phyloP scores from a whole-genome alignment of 2,797 vertebrate genomes.

The Eulemur albifrons region DNA sequence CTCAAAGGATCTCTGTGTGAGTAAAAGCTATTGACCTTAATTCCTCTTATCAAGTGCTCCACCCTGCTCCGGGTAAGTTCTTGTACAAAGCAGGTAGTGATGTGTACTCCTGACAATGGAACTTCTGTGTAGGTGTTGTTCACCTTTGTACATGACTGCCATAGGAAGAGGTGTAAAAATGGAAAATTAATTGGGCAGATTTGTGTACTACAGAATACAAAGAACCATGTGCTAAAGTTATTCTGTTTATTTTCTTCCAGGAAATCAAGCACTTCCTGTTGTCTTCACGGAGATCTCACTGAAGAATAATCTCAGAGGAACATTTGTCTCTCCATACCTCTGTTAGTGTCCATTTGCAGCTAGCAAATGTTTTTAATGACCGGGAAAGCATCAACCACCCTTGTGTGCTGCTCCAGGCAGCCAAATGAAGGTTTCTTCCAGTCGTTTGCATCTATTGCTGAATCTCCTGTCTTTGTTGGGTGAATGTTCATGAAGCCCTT shows the following conservation, averaged over 20 bases:
- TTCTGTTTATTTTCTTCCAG: slow-evolving; percentile 78
- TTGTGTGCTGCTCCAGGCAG: neutral
- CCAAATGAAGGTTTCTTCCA: neutral
- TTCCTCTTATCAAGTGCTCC: slow-evolving; percentile 28
- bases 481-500: slow-evolving; percentile 61
- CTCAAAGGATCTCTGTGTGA: slow-evolving; percentile 66
- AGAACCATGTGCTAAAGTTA: slow-evolving; percentile 3
- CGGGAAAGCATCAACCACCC: neutral
- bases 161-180: neutral
- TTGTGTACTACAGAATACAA: neutral
- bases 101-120: slow-evolving; percentile 21
- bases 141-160: neutral
- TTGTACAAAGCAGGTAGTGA: slow-evolving; percentile 9
- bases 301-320: slow-evolving; percentile 39
- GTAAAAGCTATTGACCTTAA: slow-evolving; percentile 54
- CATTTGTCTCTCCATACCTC: neutral
- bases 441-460: neutral
- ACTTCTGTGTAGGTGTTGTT: neutral
- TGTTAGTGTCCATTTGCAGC: neutral
- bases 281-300: neutral
- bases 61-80: slow-evolving; percentile 45
- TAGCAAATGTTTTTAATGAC: neutral
- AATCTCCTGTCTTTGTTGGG: neutral
- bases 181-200: neutral
- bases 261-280: slow-evolving; percentile 47